phyloP scores from a whole-genome alignment of 2,113 vertebrate genomes.

The Phaethon lepturus region DNA sequence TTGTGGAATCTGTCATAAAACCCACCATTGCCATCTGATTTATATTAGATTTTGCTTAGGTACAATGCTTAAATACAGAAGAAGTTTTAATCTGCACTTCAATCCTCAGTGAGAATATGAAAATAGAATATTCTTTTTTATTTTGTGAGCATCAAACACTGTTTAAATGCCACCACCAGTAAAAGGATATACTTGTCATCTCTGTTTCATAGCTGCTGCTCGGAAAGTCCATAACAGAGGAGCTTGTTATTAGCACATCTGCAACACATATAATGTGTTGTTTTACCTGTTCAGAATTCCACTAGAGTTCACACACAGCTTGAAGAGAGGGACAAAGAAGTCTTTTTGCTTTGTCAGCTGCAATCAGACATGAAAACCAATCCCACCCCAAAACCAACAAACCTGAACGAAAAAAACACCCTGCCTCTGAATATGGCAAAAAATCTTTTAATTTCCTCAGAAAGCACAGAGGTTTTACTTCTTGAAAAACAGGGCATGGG shows the following conservation, averaged over 20 bases:
- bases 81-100: slow-evolving; percentile 32
- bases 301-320: not conserved
- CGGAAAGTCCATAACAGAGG: not conserved
- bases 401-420: not conserved
- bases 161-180: not conserved
- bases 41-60: not conserved
- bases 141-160: not conserved
- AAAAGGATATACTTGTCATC: not conserved
- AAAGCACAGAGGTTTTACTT: not conserved
- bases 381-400: not conserved
- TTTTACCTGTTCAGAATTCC: slow-evolving; percentile 41
- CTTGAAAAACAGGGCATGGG: not conserved
- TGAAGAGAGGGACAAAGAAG: slow-evolving; percentile 8
- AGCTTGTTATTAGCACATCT: slow-evolving; percentile 51
- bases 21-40: not conserved
- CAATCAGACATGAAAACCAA: not conserved
- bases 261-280: slow-evolving; percentile 12
- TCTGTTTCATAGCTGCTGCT: not conserved
- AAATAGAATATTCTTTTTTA: slow-evolving; percentile 30
- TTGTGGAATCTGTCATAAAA: not conserved
- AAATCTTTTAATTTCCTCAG: not conserved
- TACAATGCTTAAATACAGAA: slow-evolving; percentile 32
- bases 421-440: not conserved
- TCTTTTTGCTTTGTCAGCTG: slow-evolving; percentile 42
- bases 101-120: not conserved